phyloP scores from a whole-genome alignment of 2,888 invertebrate genomes.

The Branchipolynoe longqiensis region DNA sequence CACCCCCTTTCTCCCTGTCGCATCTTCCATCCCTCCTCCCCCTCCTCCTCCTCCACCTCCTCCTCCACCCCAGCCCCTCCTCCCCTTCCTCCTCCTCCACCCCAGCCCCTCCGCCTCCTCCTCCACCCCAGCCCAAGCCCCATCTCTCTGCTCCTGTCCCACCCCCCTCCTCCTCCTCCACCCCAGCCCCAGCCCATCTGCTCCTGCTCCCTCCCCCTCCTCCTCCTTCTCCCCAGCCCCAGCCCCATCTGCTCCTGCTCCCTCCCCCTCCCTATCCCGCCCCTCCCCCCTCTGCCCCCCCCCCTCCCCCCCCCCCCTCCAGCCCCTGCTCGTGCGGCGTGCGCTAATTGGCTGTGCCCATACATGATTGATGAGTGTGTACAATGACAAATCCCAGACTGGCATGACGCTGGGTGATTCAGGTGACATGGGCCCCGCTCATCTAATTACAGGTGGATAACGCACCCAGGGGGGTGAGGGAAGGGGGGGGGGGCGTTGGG shows the following conservation, averaged over 20 bases:
- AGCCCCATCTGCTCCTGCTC: background rate
- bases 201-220: background rate
- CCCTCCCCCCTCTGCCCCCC: constrained; percentile 23
- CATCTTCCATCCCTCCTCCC: no score
- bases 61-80: no score
- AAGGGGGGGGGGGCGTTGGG: background rate
- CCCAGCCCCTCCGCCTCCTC: no score
- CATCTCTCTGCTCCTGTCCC: no score
- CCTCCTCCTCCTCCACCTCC: no score
- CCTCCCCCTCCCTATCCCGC: background rate
- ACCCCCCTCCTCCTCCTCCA: no score
- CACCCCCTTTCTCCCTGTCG: no score
- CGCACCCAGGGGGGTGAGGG: background rate
- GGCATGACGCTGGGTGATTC: constrained; percentile 48
- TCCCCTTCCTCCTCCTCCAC: no score
- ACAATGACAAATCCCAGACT: constrained; percentile 50
- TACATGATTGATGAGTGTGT: constrained; percentile 18
- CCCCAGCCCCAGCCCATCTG: background rate
- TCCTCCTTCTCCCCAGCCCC: background rate
- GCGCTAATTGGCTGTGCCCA: constrained; percentile 43
- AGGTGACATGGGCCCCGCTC: constrained; percentile 35
- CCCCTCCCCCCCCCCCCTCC: background rate
- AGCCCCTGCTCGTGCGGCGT: background rate
- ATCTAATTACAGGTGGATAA: constrained; percentile 34
- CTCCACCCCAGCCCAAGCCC: no score